Base-by-base conservation (phyloP, 2,888 invertebrate genomes). In the Thera obeliscata region DNA sequence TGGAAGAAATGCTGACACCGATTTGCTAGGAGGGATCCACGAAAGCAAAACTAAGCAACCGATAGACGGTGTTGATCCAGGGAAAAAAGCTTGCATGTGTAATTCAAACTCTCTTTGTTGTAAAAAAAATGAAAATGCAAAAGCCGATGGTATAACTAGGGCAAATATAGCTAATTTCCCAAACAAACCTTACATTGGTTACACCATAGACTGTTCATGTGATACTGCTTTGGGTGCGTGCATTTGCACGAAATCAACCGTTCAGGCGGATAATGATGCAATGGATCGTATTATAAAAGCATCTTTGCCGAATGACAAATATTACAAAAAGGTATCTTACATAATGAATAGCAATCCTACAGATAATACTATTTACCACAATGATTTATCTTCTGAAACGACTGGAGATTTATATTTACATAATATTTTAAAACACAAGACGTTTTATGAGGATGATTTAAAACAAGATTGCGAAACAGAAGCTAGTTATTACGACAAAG, bases 171-270 rank as follows among this genome's bases (percentile, higher is more conserved):
- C 5, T 5, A 12, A 36, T 8, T 63, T 54, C 56, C 1, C 43
- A 49, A 36, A 63, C 5, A 60, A 65, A 6, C 84, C 87, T 48
- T 87, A 87, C 67, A 77, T 87, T 64, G 89, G 88, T 6, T 87
- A 77, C 64, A 92, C 89, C 4, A 71, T 90, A 46, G 82, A 87
- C 68, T 88, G 89, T 77, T 76, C 82, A 61, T 89, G 90, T 72
- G 80, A 87, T 56, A 67, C 65, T 61, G 73, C 75, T 54, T 70
- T 88, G 56, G 86, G 83, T 36, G 60, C 77, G 2, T 88, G 89
- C 71, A 65, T 79, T 56, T 90, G 91, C 69, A 76, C 80, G 49
- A 91, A 88, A 73, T 84, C 88, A n/a, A 61, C 76, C 8, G 63
- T 81, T 41, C 73, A 78, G 54, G 70, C 74, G 36, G 80, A 83